These are phyloP conservation scores for Petrocephalus schoutedeni DNA, from an alignment of 2,797 vertebrate genomes.

Conservation along the genomic window DNA sequence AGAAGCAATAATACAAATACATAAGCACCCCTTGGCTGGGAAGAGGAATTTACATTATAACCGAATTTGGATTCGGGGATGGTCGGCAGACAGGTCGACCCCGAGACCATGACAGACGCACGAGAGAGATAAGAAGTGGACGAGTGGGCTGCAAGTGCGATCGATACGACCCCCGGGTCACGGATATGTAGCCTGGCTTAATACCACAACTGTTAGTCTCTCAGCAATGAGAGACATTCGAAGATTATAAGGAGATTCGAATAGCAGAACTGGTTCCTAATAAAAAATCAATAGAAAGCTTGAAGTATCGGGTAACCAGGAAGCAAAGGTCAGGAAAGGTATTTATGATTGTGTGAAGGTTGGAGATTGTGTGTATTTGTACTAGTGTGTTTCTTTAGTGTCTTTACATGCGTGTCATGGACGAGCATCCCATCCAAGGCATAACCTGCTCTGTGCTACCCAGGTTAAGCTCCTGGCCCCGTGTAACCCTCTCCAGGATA, in stretches of 20 bases:
- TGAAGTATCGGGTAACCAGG: neutral
- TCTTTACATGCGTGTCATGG: neutral
- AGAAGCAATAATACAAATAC: constrained; percentile 31
- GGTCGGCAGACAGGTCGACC: neutral
- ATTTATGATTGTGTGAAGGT: neutral
- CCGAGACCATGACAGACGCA: neutral
- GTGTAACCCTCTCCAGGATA: neutral
- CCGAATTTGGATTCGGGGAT: neutral
- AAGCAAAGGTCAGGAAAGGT: neutral
- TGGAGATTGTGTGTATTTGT: neutral
- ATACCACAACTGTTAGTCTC: neutral
- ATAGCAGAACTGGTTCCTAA: neutral
- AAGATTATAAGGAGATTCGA: neutral
- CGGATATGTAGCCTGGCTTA: neutral
- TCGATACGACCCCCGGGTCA: neutral
- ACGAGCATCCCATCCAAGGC: neutral
- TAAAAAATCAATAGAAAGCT: neutral
- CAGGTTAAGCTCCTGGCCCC: neutral
- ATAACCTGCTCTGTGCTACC: neutral
- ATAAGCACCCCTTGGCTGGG: neutral
- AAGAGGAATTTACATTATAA: neutral
- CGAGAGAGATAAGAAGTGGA: neutral
- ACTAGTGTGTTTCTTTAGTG: neutral
- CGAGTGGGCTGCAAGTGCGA: neutral
- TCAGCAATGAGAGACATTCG: neutral